phyloP scores from a whole-genome alignment of 1,140 invertebrate genomes.

The Capitella teleta region DNA sequence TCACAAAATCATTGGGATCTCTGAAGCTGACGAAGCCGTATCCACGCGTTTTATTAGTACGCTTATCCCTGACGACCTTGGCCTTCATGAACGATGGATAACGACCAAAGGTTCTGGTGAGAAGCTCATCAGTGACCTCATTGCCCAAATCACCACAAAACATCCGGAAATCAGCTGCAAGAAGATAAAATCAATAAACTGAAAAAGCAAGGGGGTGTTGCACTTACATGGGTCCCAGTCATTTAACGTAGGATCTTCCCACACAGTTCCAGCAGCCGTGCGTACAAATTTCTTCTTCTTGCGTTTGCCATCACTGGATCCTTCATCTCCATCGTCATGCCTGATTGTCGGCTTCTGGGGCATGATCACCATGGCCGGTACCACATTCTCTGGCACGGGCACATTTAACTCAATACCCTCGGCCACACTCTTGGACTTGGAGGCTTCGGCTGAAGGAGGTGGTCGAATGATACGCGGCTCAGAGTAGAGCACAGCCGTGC shows the following conservation, averaged over 20 bases:
- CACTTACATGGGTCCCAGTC: slow-evolving; percentile 76
- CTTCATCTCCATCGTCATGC: slow-evolving; percentile 31
- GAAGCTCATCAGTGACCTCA: slow-evolving; percentile 93
- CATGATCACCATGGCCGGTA: no score
- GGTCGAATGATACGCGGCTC: no score
- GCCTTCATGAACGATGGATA: slow-evolving; percentile 13
- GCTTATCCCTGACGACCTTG: slow-evolving; percentile 12
- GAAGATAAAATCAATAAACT: neutral
- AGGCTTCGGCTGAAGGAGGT: slow-evolving; percentile 11
- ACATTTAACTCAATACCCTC: slow-evolving; percentile 3
- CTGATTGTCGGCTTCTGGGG: neutral
- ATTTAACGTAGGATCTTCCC: slow-evolving; percentile 81
- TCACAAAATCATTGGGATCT: slow-evolving; percentile 93
- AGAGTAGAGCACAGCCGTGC: no score
- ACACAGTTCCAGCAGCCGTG: slow-evolving; percentile 80
- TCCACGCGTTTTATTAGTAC: slow-evolving; percentile 12
- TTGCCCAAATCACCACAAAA: slow-evolving; percentile 99
- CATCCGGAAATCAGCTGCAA: slow-evolving; percentile 84
- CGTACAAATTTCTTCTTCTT: slow-evolving; percentile 69
- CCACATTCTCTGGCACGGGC: neutral
- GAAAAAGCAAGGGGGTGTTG: neutral
- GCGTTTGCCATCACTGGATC: no score
- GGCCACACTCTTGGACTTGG: slow-evolving; percentile 6
- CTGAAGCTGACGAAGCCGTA: slow-evolving; percentile 72
- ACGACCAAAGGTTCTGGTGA: slow-evolving; percentile 81